A percentile compares a stretch with the other conserved stretches of the same genome.
These are phyloP conservation scores for Volucella inanis DNA, from an alignment of 2,888 invertebrate genomes.

Conservation along the genomic window DNA sequence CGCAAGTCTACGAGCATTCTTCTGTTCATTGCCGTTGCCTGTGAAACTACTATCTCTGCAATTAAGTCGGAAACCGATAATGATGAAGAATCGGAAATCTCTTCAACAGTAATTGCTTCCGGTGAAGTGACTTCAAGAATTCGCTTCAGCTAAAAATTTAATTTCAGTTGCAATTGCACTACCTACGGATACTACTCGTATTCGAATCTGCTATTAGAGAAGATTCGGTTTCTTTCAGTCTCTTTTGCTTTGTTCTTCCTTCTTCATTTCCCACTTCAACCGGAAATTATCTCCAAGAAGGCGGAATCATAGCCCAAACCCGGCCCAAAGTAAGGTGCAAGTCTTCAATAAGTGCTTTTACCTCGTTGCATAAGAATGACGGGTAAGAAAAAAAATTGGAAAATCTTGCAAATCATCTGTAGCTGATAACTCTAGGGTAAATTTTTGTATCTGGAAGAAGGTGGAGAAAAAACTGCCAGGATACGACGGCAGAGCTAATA, in stretches of 20 bases:
- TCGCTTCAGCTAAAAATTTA: constrained; percentile 74
- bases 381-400: constrained; percentile 32
- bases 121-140: constrained; percentile 72
- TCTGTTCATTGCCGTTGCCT: constrained; percentile 9
- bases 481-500: neutral
- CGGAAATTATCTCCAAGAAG: constrained; percentile 69
- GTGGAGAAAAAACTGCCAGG: neutral
- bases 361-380: constrained; percentile 47
- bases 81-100: constrained; percentile 73
- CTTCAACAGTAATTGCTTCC: constrained; percentile 74
- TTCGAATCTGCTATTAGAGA: constrained; percentile 16
- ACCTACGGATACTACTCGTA: neutral
- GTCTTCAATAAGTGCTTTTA: constrained; percentile 60
- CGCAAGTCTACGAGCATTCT: constrained; percentile 24
- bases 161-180: constrained; percentile 70
- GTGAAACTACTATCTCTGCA: constrained; percentile 54
- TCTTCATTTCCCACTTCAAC: constrained; percentile 46
- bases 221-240: constrained; percentile 3
- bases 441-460: constrained; percentile 14
- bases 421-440: constrained; percentile 55
- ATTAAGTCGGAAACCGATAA: constrained; percentile 75
- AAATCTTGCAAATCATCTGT: constrained; percentile 58
- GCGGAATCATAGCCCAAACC: constrained; percentile 50
- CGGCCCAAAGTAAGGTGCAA: constrained; percentile 33
- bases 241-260: neutral